These are phyloP conservation scores for Nymphalis polychloros DNA, from an alignment of 2,888 invertebrate genomes.

Conservation along the genomic window DNA sequence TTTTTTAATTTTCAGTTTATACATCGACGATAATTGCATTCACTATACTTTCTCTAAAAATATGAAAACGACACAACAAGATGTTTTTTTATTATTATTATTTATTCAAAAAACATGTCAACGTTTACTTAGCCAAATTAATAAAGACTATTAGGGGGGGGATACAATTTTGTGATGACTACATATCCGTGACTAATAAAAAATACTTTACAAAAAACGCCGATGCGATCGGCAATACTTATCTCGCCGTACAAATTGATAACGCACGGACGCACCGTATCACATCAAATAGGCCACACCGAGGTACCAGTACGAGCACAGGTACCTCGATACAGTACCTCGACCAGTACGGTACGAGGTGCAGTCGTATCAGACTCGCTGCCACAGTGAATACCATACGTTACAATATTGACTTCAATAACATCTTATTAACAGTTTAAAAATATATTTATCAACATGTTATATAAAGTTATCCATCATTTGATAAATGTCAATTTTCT, in stretches of 20 bases:
- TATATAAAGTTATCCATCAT: too few species aligned
- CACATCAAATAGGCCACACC: conserved; percentile 34
- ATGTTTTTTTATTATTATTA: conserved; percentile 53
- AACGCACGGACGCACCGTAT: conserved; percentile 37
- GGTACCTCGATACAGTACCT: too few species aligned
- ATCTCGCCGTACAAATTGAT: conserved; percentile 35
- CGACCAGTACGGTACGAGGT: too few species aligned
- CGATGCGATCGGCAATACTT: conserved; percentile 46
- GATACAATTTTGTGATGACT: conserved; percentile 77
- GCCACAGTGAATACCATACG: too few species aligned
- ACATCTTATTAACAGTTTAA: too few species aligned
- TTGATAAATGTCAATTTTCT: too few species aligned
- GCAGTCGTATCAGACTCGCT: too few species aligned
- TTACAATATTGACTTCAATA: too few species aligned
- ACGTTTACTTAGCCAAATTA: conserved; percentile 65
- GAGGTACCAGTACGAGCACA: conserved; percentile 12
- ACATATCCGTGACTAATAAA: conserved; percentile 68
- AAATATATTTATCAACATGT: too few species aligned
- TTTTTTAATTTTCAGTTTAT: conserved; percentile 60
- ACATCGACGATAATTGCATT: conserved; percentile 67
- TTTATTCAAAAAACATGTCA: conserved; percentile 60
- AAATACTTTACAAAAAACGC: conserved; percentile 58
- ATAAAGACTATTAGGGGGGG: conserved; percentile 60
- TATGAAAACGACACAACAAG: conserved; percentile 79
- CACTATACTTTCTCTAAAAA: conserved; percentile 70